Conservation (phyloP, 2,113 vertebrate genomes). For the Glaucomys volans region DNA sequence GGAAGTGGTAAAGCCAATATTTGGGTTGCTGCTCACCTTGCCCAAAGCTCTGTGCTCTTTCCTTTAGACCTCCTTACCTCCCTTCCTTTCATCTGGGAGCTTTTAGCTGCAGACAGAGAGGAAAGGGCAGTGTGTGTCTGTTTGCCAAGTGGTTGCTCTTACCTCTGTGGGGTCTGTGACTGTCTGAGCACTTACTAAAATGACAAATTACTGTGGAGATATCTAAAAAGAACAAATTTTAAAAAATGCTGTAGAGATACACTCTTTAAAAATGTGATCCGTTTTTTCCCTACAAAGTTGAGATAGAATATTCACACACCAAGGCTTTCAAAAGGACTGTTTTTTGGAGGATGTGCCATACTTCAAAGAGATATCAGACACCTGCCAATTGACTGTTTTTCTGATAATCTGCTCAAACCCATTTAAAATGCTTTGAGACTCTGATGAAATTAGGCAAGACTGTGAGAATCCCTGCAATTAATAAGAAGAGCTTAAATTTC, state of each 20-base stretch:
- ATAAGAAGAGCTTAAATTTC: neutral
- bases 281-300: neutral
- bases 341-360: neutral
- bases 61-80: neutral
- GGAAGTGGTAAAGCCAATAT: neutral
- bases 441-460: neutral
- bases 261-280: neutral
- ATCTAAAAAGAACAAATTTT: no score
- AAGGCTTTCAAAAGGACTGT: neutral
- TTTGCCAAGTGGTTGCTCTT: neutral
- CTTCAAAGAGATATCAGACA: neutral
- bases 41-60: neutral
- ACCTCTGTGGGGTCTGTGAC: neutral
- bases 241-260: neutral
- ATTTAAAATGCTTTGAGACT: neutral
- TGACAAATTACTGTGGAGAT: neutral
- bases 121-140: neutral
- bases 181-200: neutral
- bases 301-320: neutral
- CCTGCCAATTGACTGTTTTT: neutral
- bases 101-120: constrained; percentile 43
- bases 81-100: neutral
- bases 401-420: neutral
- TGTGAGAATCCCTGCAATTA: neutral
- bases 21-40: neutral